These are phyloP conservation scores for Melinopterus prodromus DNA, from an alignment of 2,888 invertebrate genomes.

Conservation along the genomic window DNA sequence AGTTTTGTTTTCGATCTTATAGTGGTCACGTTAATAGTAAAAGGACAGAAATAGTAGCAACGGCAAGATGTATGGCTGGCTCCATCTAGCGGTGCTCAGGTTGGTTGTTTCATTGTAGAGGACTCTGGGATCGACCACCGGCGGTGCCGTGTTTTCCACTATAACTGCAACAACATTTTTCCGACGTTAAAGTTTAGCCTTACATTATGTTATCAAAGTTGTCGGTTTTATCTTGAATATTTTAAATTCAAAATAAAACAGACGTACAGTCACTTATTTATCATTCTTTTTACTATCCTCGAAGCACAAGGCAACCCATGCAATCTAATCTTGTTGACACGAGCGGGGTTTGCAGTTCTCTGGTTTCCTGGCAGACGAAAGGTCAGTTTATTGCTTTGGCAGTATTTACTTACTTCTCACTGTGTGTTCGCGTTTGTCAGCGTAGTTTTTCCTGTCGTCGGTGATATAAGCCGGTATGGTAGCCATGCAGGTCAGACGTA, in stretches of 20 bases:
- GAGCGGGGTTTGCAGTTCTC: too few species aligned
- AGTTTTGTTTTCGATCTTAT: neutral
- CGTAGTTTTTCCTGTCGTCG: slow-evolving; percentile 72
- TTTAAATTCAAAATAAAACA: too few species aligned
- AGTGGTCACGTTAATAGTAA: neutral
- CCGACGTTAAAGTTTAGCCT: neutral
- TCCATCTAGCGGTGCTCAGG: neutral
- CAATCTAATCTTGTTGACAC: too few species aligned
- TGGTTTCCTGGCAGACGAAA: too few species aligned
- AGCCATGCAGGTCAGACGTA: slow-evolving; percentile 78
- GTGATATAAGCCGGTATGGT: slow-evolving; percentile 81
- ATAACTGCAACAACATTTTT: slow-evolving; percentile 27
- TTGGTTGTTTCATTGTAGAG: neutral
- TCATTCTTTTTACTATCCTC: too few species aligned
- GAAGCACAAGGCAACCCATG: too few species aligned
- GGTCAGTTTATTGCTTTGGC: neutral
- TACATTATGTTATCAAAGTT: neutral
- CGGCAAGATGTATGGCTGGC: neutral
- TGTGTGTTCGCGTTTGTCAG: slow-evolving; percentile 76
- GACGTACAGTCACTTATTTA: too few species aligned
- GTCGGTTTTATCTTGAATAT: too few species aligned
- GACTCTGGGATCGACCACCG: slow-evolving; percentile 20
- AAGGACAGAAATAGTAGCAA: slow-evolving; percentile 14
- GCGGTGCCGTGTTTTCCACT: slow-evolving; percentile 30
- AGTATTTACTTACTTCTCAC: slow-evolving; percentile 70